These are phyloP conservation scores for Rhea americana DNA, from an alignment of 2,113 vertebrate genomes.

Conservation along the genomic window DNA sequence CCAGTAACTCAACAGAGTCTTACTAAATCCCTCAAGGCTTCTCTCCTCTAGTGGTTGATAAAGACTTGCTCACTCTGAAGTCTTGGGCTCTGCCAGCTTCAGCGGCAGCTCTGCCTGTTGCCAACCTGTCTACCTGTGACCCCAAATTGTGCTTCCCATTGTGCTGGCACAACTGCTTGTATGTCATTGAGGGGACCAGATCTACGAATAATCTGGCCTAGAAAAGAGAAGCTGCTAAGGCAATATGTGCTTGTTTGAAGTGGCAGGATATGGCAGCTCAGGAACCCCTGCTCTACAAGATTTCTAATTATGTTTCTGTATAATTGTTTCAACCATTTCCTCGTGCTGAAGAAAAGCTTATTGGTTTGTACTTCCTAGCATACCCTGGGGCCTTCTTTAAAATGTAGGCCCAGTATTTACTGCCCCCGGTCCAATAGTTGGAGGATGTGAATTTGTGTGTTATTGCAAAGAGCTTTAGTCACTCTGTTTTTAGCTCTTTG, in stretches of 20 bases:
- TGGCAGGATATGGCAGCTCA: slow-evolving; percentile 17
- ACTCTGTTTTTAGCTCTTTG: neutral
- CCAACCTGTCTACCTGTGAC: neutral
- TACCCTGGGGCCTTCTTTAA: slow-evolving; percentile 51
- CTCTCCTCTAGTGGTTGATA: neutral
- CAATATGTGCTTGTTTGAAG: neutral
- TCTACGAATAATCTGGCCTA: neutral
- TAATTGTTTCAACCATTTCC: slow-evolving; percentile 50
- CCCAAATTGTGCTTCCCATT: neutral
- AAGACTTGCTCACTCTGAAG: neutral
- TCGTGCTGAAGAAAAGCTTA: neutral
- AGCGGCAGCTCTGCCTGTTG: neutral
- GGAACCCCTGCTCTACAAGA: slow-evolving; percentile 28
- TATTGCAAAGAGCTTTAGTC: slow-evolving; percentile 44
- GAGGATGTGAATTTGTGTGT: slow-evolving; percentile 34
- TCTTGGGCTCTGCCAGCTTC: neutral
- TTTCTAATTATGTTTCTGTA: slow-evolving; percentile 45
- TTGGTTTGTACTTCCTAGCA: slow-evolving; percentile 64
- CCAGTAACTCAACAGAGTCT: neutral
- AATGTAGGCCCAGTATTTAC: slow-evolving; percentile 63
- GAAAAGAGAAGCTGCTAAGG: neutral
- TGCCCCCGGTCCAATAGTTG: slow-evolving; percentile 35
- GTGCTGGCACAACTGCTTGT: neutral
- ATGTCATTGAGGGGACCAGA: neutral
- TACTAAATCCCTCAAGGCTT: neutral